phyloP scores from a whole-genome alignment of 2,113 vertebrate species.

The Alces alces region DNA sequence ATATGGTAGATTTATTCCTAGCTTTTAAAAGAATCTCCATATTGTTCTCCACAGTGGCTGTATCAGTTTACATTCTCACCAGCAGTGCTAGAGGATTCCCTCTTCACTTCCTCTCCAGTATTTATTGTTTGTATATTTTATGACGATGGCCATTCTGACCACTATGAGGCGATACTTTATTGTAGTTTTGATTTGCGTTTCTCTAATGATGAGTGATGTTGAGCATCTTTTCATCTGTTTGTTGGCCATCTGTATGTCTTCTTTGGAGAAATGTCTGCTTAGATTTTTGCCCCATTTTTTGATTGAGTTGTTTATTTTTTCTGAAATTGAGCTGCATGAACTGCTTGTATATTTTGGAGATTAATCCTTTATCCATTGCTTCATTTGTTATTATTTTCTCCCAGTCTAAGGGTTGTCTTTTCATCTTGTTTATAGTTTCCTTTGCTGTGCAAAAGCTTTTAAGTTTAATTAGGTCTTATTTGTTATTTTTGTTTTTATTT shows the following conservation, averaged over 20 bases:
- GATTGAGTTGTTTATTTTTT: neutral
- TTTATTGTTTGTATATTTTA: neutral
- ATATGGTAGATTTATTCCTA: neutral
- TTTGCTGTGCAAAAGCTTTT: neutral
- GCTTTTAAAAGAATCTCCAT: neutral
- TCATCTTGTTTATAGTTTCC: neutral
- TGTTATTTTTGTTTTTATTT: neutral
- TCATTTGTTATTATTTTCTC: neutral
- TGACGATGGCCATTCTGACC: neutral
- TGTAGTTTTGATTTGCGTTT: neutral
- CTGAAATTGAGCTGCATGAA: neutral
- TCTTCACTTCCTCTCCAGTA: neutral
- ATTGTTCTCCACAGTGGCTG: neutral
- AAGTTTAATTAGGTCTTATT: neutral
- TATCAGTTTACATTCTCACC: neutral
- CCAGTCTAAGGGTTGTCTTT: neutral
- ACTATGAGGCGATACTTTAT: neutral
- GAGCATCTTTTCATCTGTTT: neutral
- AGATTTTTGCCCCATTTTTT: neutral
- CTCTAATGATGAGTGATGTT: neutral
- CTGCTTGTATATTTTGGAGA: neutral
- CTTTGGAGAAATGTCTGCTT: neutral
- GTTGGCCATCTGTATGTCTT: neutral
- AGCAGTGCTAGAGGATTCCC: neutral
- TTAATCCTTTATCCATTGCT: neutral